Base-by-base conservation (phyloP, 2,888 invertebrate species). In the Gordius sp. region DNA sequence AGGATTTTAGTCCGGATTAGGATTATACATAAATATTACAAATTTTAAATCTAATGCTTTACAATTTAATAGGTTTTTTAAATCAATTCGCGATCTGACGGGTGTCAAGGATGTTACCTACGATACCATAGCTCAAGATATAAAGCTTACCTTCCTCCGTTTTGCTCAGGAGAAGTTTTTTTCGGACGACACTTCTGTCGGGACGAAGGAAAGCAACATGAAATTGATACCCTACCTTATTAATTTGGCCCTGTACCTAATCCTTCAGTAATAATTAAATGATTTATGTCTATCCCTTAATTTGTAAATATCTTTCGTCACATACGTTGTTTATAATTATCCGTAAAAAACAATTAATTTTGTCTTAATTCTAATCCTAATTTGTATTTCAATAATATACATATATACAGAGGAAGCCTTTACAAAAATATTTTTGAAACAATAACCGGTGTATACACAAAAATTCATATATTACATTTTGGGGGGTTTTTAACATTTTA, bases 161-260 rank as follows among this genome's bases (percentile, higher is more conserved):
- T 89, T 91, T 72, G 82, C 89, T 1, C 80, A 82, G 69, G 89
- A 86, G 64, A 82, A 82, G 67, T 82, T 84, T 60, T 93, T 93
- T 75, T 87, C 89, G 68, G 87, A 87, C 68, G 91, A 93, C 71
- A 85, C 87, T 1, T 89, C 91, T 20, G 72, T 72, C 24, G 97
- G 72, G 1, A 71, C 71, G 0, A 63, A 68, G 28, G 69, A 71
- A 63, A 69, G 69, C 58, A 72, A 72, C 62, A 59, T 91, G 80
- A 86, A 91, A 72, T 78, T 93, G 65, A 78, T 89, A 61, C 91
- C 91, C 4, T 89, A 89, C 67, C 75, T 91, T 58, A 74, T 82
- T 61, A 89, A 91, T 69, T 85, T 86, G 77, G 83, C 85, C 23
- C 78, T 91, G 20, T 91, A 91, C 69, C 81, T 85, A 61, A 77